Conservation (phyloP, 2,113 vertebrate genomes). For the Tychaedon coryphoeus region DNA sequence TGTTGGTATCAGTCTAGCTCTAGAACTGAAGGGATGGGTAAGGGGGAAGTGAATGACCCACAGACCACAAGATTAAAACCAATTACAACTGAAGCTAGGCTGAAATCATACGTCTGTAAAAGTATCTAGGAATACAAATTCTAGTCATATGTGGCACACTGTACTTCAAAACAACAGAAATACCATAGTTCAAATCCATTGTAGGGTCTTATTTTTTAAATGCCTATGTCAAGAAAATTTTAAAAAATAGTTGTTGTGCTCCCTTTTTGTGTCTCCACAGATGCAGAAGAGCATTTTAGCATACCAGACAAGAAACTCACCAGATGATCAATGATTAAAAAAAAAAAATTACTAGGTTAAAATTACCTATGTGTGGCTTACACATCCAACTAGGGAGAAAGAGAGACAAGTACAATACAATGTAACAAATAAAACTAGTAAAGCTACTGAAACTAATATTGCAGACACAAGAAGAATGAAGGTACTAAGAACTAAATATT, state of each 20-base stretch:
- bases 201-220: neutral
- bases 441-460: neutral
- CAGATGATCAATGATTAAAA: neutral
- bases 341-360: neutral
- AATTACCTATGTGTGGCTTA: neutral
- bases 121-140: neutral
- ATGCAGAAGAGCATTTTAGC: neutral
- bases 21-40: neutral
- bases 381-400: neutral
- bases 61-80: neutral
- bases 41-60: neutral
- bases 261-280: neutral
- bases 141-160: neutral
- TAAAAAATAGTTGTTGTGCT: neutral
- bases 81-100: neutral
- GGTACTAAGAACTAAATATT: neutral
- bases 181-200: neutral
- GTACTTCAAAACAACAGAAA: neutral
- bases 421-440: neutral
- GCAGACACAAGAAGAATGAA: neutral
- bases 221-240: neutral
- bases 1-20: neutral
- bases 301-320: neutral
- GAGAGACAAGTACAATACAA: neutral
- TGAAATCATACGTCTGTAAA: neutral